Evolutionary conservation across 2,797 vertebrate species (phyloP).

Genomic region (Aulostomus chinensis): DNA sequence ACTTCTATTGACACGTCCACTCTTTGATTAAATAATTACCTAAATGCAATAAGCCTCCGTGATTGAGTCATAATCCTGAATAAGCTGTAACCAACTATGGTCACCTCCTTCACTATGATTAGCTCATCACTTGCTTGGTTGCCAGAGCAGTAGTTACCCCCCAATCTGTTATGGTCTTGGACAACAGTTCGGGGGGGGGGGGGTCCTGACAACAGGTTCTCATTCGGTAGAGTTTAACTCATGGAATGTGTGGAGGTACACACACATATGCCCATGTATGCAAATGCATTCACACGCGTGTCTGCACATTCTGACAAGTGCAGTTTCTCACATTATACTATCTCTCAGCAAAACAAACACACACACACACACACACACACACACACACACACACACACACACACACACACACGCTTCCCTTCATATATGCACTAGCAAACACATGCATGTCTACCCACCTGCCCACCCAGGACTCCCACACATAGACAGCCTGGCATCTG

Average conservation of each 20-base stretch:
- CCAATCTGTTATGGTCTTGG: slow-evolving; percentile 54
- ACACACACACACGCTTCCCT: slow-evolving; percentile 35
- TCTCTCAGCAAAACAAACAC: slow-evolving; percentile 26
- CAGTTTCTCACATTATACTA: slow-evolving; percentile 51
- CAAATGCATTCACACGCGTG: slow-evolving; percentile 55
- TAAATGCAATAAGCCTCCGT: slow-evolving; percentile 73
- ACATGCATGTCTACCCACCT: slow-evolving; percentile 57
- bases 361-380: too few relatives aligned
- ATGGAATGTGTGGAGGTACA: slow-evolving; percentile 3
- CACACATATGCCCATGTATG: slow-evolving; percentile 46
- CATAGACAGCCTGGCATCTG: slow-evolving; percentile 77
- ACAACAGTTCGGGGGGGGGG: slow-evolving; percentile 37
- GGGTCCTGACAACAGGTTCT: slow-evolving; percentile 41
- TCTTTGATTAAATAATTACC: slow-evolving; percentile 84
- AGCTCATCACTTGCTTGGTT: slow-evolving; percentile 67
- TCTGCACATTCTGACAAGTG: slow-evolving; percentile 61
- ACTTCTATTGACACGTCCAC: slow-evolving; percentile 78
- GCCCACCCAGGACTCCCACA: slow-evolving; percentile 58
- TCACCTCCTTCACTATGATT: slow-evolving; percentile 64
- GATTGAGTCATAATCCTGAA: slow-evolving; percentile 82
- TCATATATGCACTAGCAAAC: slow-evolving; percentile 38
- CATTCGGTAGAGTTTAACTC: slow-evolving; percentile 36
- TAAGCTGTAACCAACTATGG: slow-evolving; percentile 68
- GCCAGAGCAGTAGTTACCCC: slow-evolving; percentile 32
- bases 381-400: background rate